Base-by-base conservation (phyloP, 2,888 invertebrate genomes). In the Lissocephala sabroskyi region DNA sequence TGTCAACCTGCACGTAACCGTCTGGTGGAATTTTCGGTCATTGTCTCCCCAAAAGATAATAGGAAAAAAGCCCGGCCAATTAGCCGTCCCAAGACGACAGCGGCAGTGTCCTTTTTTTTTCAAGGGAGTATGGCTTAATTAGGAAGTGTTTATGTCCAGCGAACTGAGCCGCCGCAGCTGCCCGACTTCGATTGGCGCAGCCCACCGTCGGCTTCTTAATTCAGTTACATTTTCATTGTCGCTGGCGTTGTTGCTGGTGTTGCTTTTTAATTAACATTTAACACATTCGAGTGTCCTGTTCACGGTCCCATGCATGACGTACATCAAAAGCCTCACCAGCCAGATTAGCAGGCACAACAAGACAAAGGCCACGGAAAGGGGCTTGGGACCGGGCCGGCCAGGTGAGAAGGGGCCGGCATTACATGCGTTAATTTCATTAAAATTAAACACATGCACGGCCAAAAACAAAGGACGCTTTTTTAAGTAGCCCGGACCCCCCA, bases 371-470 rank as follows among this genome's bases (percentile, higher is more conserved):
- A 36, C 1, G 16, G 1, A 36, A 16, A 16, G 10, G 16, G 9
- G 48, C 58, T 36, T 3, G 17, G 14, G 19, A 16, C 14, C 16
- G 10, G 13, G 23, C 11, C 9, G 6, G 14, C 6, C 33, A 7
- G 13, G 6, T 7, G 33, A 33, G 11, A 7, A 11, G 33, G 14
- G 10, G 2, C 11, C n/a, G 3, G 61, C 51, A 59, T 75, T 67
- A 68, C 76, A 70, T 57, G 71, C 78, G 78, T 71, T 78, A 79
- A 76, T 78, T 80, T 80, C 80, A 80, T 80, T 79, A 79, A 79
- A 79, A 80, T 79, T 79, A 75, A 80, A 80, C 80, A 79, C 80
- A 78, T 70, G 73, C 74, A 60, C 52, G 65, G 62, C 61, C 75
- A 80, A 71, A 70, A 75, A 80, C 77, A 80, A 79, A 62, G 45